Percentiles rank a stretch among this genome's conserved stretches.
These are phyloP conservation scores for Fistularia tabacaria DNA, from an alignment of 2,797 vertebrate species.

Conservation along the genomic window DNA sequence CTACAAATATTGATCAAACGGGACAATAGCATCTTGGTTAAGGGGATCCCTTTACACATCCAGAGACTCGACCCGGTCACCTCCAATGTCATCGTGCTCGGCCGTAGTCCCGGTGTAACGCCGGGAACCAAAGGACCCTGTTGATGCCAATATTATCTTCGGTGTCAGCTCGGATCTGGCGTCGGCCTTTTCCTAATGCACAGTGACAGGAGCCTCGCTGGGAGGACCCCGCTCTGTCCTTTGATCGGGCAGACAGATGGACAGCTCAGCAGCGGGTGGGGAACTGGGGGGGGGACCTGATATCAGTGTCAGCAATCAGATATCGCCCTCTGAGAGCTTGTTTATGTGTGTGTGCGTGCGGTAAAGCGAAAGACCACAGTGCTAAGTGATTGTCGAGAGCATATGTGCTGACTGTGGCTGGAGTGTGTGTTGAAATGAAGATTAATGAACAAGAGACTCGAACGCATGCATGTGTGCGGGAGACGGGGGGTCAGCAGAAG, in stretches of 20 bases:
- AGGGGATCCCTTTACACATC: no score
- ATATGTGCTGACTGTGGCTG: conserved; percentile 69
- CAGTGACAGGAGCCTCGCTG: conserved; percentile 64
- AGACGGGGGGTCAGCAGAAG: conserved; percentile 42
- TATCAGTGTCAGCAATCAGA: conserved; percentile 75
- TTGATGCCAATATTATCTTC: conserved; percentile 68
- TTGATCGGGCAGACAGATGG: conserved; percentile 70
- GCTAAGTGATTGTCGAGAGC: conserved; percentile 72
- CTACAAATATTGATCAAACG: no score
- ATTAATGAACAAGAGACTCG: conserved; percentile 66
- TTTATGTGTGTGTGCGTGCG: conserved; percentile 29
- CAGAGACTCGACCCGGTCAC: conserved; percentile 45
- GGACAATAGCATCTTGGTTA: no score
- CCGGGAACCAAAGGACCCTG: conserved; percentile 46
- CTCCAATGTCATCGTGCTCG: conserved; percentile 56
- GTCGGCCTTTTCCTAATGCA: conserved; percentile 54
- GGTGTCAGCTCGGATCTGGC: conserved; percentile 57
- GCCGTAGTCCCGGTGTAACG: conserved; percentile 38
- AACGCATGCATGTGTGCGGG: conserved; percentile 27
- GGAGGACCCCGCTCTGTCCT: conserved; percentile 63
- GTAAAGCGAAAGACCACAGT: conserved; percentile 26
- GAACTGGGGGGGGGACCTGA: conserved; percentile 41
- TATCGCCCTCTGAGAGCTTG: conserved; percentile 61
- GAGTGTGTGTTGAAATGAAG: conserved; percentile 76
- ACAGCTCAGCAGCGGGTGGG: conserved; percentile 61